Evolutionary conservation across 2,113 vertebrate species (phyloP), one percentile per base, ranked within the genome.

Genomic region (Menidia beryllina): DNA sequence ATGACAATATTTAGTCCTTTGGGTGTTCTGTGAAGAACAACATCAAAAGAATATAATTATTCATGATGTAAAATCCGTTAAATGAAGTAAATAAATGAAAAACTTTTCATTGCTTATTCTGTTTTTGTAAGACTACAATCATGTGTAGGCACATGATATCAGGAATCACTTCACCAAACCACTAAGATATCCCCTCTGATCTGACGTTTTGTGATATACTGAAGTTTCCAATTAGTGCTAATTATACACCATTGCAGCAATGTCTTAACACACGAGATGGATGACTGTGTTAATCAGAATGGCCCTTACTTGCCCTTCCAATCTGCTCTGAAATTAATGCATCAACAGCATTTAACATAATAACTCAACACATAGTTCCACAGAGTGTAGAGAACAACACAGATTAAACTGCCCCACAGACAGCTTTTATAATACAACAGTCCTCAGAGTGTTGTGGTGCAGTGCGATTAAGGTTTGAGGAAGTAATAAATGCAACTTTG

Each of bases 221-320:
- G 77, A 77, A 57, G 81, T 65, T 72, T 84, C 83, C 55, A 90
- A 88, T 90, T 82, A 90, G 77, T 7, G 54, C 62, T 85, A 75
- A 88, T 86, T 83, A 82, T 65, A 54, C 20, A 69, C 52, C 11
- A 55, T 61, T 70, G 69, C 34, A 71, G 74, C 83, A 75, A 84
- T 88, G 84, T 91, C 90, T 83, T 86, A 90, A 90, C 90, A 87
- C 19, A 53, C 27, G 67, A 85, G 85, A 91, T 69, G 48, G 79
- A 91, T 78, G 82, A 74, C 76, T 47, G 61, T 23, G 62, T 80
- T 89, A 78, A 90, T 84, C 85, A 87, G 82, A 41, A 68, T 78
- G 85, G 83, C 83, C 83, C 74, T 67, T n/a, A 1, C 27, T 64
- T 83, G 82, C 74, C 84, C 84, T 81, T 67, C 56, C 15, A 26